phyloP scores from a whole-genome alignment of 2,113 vertebrate genomes.

The Aphelocoma coerulescens region DNA sequence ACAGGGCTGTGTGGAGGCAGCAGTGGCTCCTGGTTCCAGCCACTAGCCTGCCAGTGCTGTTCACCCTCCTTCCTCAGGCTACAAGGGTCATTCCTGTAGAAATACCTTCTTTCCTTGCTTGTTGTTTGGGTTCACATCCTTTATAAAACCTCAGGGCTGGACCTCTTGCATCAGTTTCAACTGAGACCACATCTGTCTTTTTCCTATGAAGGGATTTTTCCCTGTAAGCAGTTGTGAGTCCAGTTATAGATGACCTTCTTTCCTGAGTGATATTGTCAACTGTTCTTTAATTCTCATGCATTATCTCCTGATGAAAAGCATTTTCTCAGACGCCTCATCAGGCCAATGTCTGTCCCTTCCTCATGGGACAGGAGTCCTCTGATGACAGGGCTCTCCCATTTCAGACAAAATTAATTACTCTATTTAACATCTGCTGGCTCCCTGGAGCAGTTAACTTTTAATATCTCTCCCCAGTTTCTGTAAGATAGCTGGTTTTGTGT shows the following conservation, averaged over 20 bases:
- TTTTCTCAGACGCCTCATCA: neutral
- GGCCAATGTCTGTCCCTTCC: neutral
- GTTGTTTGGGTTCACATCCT: neutral
- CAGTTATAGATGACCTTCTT: neutral
- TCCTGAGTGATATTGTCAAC: neutral
- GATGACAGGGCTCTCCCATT: constrained; percentile 8
- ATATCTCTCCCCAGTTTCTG: neutral
- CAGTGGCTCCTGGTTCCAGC: neutral
- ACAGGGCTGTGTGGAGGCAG: neutral
- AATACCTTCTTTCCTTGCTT: neutral
- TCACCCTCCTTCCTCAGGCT: neutral
- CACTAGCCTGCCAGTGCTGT: rapidly evolving
- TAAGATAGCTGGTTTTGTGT: neutral
- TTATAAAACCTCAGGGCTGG: neutral
- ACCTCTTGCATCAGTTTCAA: neutral
- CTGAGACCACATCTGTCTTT: neutral
- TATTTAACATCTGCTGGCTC: constrained; percentile 19
- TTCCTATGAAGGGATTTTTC: neutral
- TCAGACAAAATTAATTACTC: constrained; percentile 16
- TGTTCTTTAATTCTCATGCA: neutral
- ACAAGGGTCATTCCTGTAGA: neutral
- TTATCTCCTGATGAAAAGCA: neutral
- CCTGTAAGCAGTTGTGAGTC: neutral
- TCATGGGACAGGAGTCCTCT: neutral
- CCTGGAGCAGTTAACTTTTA: neutral